These are phyloP conservation scores for Eulemur macaco DNA, from an alignment of 2,113 vertebrate genomes.

Conservation along the genomic window DNA sequence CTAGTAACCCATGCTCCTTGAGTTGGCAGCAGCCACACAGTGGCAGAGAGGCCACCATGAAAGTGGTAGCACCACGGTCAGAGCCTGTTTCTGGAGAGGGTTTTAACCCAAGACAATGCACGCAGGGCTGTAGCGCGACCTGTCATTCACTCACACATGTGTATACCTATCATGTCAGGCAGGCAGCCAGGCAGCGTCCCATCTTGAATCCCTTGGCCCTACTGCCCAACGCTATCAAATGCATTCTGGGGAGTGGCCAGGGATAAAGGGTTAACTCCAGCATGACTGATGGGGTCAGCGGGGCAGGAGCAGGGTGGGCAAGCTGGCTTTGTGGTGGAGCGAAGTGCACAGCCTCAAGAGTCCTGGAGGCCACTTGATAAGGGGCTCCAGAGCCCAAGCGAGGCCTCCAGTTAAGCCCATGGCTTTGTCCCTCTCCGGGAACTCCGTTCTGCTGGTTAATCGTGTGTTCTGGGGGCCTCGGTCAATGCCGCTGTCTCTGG, in stretches of 20 bases:
- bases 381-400: constrained; percentile 63
- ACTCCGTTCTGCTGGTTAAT: constrained; percentile 80
- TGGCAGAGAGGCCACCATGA: neutral
- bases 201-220: neutral
- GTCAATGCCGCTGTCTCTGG: constrained; percentile 82
- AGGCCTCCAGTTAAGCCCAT: constrained; percentile 81
- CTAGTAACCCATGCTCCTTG: neutral
- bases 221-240: neutral
- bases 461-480: constrained; percentile 75
- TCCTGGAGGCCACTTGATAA: constrained; percentile 75
- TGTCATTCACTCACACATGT: neutral
- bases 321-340: constrained; percentile 79
- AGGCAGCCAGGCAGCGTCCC: neutral
- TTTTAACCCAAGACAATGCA: neutral
- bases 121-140: neutral
- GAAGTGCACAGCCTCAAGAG: constrained; percentile 57
- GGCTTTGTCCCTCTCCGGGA: constrained; percentile 78
- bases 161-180: no score
- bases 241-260: neutral
- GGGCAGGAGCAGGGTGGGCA: constrained; percentile 78
- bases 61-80: accelerated
- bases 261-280: constrained; percentile 77
- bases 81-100: neutral
- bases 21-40: neutral
- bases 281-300: constrained; percentile 41